These are phyloP conservation scores for Galerucella nymphaeae DNA, from an alignment of 2,888 invertebrate genomes.

Conservation along the genomic window DNA sequence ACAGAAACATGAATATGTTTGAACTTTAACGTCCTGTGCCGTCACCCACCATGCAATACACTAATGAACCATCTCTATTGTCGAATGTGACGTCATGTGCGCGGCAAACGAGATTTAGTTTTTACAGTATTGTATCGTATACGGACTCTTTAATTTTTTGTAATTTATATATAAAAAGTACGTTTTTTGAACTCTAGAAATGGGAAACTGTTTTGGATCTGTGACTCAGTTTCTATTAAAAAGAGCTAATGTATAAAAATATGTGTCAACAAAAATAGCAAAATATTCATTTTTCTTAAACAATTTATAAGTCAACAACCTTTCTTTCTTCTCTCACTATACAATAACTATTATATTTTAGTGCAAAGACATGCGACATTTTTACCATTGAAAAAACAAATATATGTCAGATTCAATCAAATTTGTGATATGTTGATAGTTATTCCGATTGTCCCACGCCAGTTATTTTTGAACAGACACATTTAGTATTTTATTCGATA, in stretches of 20 bases:
- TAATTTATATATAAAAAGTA: too few relatives aligned
- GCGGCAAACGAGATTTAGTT: too few relatives aligned
- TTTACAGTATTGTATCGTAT: too few relatives aligned
- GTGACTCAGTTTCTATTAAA: neutral
- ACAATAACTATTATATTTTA: neutral
- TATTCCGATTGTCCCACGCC: neutral
- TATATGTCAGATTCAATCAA: neutral
- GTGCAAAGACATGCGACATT: neutral
- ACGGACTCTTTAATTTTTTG: too few relatives aligned
- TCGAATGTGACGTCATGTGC: too few relatives aligned
- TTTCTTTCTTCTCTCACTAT: neutral
- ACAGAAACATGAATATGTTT: too few relatives aligned
- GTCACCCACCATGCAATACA: too few relatives aligned
- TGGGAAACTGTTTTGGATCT: too few relatives aligned
- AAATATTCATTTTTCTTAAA: neutral
- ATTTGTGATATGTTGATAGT: neutral
- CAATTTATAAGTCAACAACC: neutral
- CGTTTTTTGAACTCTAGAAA: too few relatives aligned
- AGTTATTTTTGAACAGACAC: neutral
- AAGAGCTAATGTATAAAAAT: neutral
- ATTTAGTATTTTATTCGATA: neutral
- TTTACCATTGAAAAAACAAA: too few relatives aligned
- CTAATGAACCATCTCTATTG: too few relatives aligned
- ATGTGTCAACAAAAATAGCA: neutral
- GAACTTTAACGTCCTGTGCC: too few relatives aligned